Base-by-base conservation (phyloP, 1,140 invertebrate species). In the Pectinophora gossypiella region DNA sequence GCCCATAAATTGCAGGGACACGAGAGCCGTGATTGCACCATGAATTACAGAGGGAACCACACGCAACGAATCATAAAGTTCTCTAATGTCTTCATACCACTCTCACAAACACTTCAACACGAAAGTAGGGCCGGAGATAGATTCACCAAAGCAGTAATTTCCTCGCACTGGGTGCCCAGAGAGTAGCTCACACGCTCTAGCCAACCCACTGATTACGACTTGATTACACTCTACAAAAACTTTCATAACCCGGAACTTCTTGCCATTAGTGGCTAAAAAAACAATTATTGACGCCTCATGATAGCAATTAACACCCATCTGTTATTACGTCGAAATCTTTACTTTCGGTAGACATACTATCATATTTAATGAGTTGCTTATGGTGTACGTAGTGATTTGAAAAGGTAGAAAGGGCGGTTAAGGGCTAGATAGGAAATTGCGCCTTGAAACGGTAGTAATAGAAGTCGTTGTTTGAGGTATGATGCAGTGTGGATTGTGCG, bases 141-240 rank as follows among this genome's bases (percentile, higher is more conserved):
- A 72, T 63, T 52, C 59, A 67, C 62, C 63, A 66, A 72, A 72
- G 51, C 68, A 76, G 76, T 77, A 82, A 85, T 85, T 82, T 77
- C 73, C 62, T 61, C 62, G 52, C 61, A 62, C 57, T 60, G 60
- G 72, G 60, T 49, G 54, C 53, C 46, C 46, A 32, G 55, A 46
- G 64, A 68, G 68, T 68, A 72, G 66, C 75, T 80, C 73, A 78
- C 74, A 77, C 72, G 72, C 63, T 76, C 68, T 68, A 68, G 50
- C 68, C 72, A 51, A 77, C 73, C 76, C 76, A 55, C 68, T 81
- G 70, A 83, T 82, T 82, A 80, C 70, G 60, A 23, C 68, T 83
- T 78, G 77, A 85, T 85, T 85, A 77, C 65, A 78, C 67, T 62
- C 59, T 52, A 83, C 74, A 85, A 83, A 85, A 85, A 81, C 77